Evolutionary conservation across 2,888 invertebrate species (phyloP).

Genomic region (Priocnemis perturbator): DNA sequence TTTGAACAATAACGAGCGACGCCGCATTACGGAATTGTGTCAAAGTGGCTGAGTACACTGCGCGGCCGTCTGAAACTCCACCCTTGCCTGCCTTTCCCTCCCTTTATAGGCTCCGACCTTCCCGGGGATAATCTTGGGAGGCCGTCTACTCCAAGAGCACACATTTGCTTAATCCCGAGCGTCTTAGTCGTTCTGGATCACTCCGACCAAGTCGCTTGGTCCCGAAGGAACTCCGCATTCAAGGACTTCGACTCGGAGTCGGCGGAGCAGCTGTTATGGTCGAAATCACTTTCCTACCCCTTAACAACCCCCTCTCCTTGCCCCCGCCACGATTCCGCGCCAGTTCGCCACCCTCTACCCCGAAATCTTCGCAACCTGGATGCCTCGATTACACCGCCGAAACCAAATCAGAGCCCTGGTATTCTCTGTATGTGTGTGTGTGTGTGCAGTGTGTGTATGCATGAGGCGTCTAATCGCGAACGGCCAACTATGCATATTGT

Average conservation of each 20-base stretch:
- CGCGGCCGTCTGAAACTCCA: too few relatives aligned
- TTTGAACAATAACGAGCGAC: background rate
- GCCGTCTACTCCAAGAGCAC: slow-evolving; percentile 41
- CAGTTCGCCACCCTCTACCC: background rate
- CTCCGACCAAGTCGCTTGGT: slow-evolving; percentile 45
- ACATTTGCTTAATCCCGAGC: slow-evolving; percentile 53
- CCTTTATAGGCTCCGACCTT: slow-evolving; percentile 45
- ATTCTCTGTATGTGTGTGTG: too few relatives aligned
- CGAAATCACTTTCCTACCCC: slow-evolving; percentile 58
- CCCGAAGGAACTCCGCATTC: slow-evolving; percentile 50
- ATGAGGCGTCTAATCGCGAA: too few relatives aligned
- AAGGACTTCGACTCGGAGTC: slow-evolving; percentile 36
- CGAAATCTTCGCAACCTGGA: background rate
- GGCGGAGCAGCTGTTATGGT: slow-evolving; percentile 61
- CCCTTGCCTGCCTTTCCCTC: slow-evolving; percentile 8
- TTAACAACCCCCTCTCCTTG: slow-evolving; percentile 33
- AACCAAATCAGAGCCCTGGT: background rate
- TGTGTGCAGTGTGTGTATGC: too few relatives aligned
- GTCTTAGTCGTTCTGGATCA: slow-evolving; percentile 50
- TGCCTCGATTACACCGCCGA: background rate
- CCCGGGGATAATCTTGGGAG: slow-evolving; percentile 47
- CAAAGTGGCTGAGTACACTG: slow-evolving; percentile 37
- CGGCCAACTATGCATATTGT: too few relatives aligned
- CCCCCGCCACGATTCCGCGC: slow-evolving; percentile 44
- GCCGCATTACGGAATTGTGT: slow-evolving; percentile 32